phyloP scores from a whole-genome alignment of 2,113 vertebrate genomes.

The Amphiprion percula region DNA sequence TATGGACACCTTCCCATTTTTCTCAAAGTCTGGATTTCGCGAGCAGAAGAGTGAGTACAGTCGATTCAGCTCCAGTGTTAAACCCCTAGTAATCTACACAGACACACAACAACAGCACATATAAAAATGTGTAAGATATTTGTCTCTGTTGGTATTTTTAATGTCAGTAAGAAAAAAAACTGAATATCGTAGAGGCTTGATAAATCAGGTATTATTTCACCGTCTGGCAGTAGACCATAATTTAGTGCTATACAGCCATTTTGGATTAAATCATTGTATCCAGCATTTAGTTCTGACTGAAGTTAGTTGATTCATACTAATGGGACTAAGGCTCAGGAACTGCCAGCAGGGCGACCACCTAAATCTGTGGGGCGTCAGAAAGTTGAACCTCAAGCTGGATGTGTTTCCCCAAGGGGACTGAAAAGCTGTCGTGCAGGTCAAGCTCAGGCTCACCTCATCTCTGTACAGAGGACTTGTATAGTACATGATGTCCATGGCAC shows the following conservation, averaged over 20 bases:
- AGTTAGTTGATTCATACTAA: background rate
- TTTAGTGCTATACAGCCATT: background rate
- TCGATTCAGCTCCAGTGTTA: slow-evolving; percentile 95
- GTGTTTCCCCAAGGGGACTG: background rate
- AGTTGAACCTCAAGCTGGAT: background rate
- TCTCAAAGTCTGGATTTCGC: slow-evolving; percentile 94
- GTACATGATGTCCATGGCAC: slow-evolving; percentile 99
- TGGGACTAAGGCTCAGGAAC: background rate
- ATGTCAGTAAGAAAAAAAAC: too few relatives aligned
- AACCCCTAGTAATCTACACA: slow-evolving; percentile 92
- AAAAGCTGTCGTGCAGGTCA: background rate
- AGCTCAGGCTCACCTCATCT: slow-evolving; percentile 87
- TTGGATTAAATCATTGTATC: slow-evolving; percentile 4
- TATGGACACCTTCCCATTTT: slow-evolving; percentile 94
- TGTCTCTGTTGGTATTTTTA: too few relatives aligned
- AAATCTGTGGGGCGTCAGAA: slow-evolving; percentile 2
- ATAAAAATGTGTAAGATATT: too few relatives aligned
- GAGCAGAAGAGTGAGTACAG: slow-evolving; percentile 96
- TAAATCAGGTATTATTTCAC: background rate
- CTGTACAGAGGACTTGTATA: slow-evolving; percentile 97
- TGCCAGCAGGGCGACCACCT: background rate
- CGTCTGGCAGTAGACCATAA: background rate
- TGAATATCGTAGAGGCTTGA: background rate
- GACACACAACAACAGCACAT: slow-evolving; percentile 15
- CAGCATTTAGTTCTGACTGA: background rate